Base-by-base conservation (phyloP, 2,113 vertebrate genomes). In the Hemibagrus wyckioides region DNA sequence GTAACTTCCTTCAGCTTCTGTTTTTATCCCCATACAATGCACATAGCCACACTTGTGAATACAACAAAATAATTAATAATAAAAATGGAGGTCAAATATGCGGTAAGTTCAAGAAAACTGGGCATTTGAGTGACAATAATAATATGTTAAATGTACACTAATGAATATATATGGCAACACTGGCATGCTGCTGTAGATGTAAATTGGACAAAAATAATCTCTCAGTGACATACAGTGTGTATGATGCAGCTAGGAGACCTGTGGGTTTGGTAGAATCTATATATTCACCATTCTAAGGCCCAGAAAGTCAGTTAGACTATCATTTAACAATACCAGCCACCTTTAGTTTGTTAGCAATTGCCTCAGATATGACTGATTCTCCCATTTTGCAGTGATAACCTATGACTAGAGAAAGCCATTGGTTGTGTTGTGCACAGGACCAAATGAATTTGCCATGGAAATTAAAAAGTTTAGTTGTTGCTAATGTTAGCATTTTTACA, bases 401-500 rank as follows among this genome's bases (percentile, higher is more conserved):
- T 95, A 95, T 95, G 94, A 97, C 95, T 94, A 95, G 95, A 96
- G 94, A 95, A 95, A 96, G 96, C 94, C 93, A 95, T 92, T 86
- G 50, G 93, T 93, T 93, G 57, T 95, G 96, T 96, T 93, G 92
- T 93, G 93, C 93, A 93, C 93, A 94, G 94, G 95, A 93, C 95
- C 92, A 94, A 96, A 96, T 97, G 93, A 98, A 95, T 95, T 93
- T 96, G 94, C 96, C 95, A 95, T 79, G 96, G 97, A 97, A 97
- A 97, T 97, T 96, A 97, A 98, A 99, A 96, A 97, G n/a, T 98
- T 99, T 98, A 97, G 96, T 98, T 94, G 98, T 79, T 96, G 96
- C 97, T 97, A 97, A 99, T 98, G 98, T 97, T 96, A 97, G 96
- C 96, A 94, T 96, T 98, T 97, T 97, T 97, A 97, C 96, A 95